Conservation (phyloP, 2,797 vertebrate species). For the Peromyscus attwateri region DNA sequence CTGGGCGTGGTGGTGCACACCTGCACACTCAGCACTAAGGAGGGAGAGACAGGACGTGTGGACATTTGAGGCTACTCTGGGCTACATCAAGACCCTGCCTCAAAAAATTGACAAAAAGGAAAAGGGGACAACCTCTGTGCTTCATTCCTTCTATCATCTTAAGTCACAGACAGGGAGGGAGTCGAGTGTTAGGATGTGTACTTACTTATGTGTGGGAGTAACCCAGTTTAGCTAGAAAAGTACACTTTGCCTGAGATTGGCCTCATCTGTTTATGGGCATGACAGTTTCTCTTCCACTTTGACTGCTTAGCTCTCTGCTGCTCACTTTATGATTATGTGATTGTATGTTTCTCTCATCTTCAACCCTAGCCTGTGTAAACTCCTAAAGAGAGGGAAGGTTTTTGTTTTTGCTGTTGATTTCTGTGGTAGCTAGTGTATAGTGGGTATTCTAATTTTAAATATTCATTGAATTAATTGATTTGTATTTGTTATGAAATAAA, state of each 20-base stretch:
- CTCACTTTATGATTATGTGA: background rate
- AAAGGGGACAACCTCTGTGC: background rate
- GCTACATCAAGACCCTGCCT: background rate
- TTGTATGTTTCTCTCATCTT: slow-evolving; percentile 3
- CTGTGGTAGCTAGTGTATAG: background rate
- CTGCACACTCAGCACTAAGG: background rate
- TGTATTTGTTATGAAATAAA: slow-evolving; percentile 51
- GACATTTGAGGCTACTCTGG: background rate
- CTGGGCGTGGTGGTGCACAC: background rate
- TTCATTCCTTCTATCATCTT: slow-evolving; percentile 39
- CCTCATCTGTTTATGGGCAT: background rate
- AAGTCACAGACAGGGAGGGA: background rate
- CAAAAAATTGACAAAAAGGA: background rate
- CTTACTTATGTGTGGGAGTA: background rate
- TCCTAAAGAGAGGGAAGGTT: background rate
- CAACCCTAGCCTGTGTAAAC: background rate
- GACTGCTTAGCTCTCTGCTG: background rate
- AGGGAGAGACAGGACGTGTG: background rate
- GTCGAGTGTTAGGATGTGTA: background rate
- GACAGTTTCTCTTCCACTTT: slow-evolving; percentile 11
- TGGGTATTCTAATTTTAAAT: slow-evolving; percentile 26
- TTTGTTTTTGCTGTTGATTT: background rate
- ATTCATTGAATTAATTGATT: slow-evolving; percentile 46
- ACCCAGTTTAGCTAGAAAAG: background rate
- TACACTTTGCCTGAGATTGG: slow-evolving; percentile 13